Evolutionary conservation across 92 coral and sea anemone genomes (phyloP), one percentile per base, ranked within the genome.

Genomic region (Zoanthus solanderi): DNA sequence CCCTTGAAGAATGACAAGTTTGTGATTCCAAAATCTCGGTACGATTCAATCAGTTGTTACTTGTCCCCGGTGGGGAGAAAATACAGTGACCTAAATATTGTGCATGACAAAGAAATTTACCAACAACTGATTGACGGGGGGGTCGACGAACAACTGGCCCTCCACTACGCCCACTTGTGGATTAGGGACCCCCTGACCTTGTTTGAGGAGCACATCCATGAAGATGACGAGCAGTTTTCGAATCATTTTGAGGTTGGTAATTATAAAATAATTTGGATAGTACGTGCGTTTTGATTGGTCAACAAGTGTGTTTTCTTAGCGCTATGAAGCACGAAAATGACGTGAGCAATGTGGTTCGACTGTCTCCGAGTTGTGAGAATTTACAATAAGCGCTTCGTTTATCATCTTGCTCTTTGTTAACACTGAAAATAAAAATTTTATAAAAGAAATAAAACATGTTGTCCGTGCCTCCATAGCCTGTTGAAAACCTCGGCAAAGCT

Each of bases 11-110:
- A 95, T 30, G 94, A 89, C 94, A 88, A 89, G 84, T 95, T 95
- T 72, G 95, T 90, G 23, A 96, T 96, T 63, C 93, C 96, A 87
- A 96, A 96, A 90, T 96, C 99, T 48, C 98, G 99, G 23, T 96
- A 95, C 57, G 98, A 96, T 73, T 96, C 98, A 9, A 95, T 96
- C 89, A 95, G 98, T 82, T 92, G 96, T 37, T 96, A 96, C 69
- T 92, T 96, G 90, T 96, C 98, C 12, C 95, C 96, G 44, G 92
- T 92, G 87, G 99, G 96, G n/a, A 91, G 84, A 17, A 91, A 93
- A 79, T 96, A 95, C 94, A 93, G 93, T 63, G 98, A 96, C 78
- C 92, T 95, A 52, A 88, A 93, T 17, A 79, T 93, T 61, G 98
- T 94, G 47, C 68, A 95, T 45, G 99, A 96, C 76, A 83, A 93